Percentiles rank a stretch among this genome's conserved stretches.
Evolutionary conservation across 2,888 invertebrate genomes (phyloP).

Genomic region (Hartigia nigra): DNA sequence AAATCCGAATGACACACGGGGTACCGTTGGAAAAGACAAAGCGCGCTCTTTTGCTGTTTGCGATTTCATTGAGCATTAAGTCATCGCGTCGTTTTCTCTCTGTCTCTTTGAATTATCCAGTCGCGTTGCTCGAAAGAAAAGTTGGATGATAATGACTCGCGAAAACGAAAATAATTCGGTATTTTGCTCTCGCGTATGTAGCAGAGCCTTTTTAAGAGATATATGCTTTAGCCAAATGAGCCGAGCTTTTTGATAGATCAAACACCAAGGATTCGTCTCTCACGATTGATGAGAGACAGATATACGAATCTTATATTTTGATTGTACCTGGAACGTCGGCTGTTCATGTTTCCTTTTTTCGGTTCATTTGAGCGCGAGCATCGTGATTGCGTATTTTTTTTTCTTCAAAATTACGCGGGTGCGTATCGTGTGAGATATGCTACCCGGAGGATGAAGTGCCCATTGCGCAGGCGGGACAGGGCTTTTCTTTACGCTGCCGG

Average conservation of each 20-base stretch:
- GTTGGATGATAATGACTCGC: neutral
- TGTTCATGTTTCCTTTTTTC: neutral
- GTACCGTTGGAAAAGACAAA: neutral
- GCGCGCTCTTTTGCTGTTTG: too few species aligned
- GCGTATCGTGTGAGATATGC: conserved; percentile 3
- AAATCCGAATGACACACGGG: neutral
- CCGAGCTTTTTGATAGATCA: neutral
- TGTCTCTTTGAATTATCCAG: neutral
- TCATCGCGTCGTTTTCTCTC: neutral
- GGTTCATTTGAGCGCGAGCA: neutral
- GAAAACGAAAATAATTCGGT: neutral
- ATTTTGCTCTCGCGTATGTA: neutral
- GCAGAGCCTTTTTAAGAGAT: conserved; percentile 8
- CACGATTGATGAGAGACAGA: neutral
- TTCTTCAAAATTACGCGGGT: conserved; percentile 11
- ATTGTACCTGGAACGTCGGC: too few species aligned
- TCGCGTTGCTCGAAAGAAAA: too few species aligned
- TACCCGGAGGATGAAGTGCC: conserved; percentile 43
- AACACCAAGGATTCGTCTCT: neutral
- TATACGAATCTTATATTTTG: too few species aligned
- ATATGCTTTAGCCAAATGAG: conserved; percentile 23
- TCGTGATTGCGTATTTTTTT: neutral
- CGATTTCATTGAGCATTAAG: too few species aligned
- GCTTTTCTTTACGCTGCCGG: conserved; percentile 55
- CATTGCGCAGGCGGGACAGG: conserved; percentile 59